These are phyloP conservation scores for Heliconius cydno DNA, from an alignment of 2,888 invertebrate genomes.

Conservation along the genomic window DNA sequence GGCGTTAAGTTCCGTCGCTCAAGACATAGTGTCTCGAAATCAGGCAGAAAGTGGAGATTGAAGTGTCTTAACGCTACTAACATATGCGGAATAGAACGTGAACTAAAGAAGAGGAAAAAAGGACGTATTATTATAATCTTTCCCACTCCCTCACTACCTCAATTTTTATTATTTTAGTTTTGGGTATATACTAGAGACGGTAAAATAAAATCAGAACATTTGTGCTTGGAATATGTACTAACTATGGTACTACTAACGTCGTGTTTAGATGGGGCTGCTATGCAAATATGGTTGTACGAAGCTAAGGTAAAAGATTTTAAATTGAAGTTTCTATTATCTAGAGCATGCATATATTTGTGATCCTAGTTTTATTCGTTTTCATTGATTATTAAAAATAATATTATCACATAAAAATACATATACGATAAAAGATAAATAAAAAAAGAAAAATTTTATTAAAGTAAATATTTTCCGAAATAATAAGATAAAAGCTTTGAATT, in stretches of 20 bases:
- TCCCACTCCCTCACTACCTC: too few relatives aligned
- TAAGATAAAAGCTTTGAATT: background rate
- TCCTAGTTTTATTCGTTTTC: background rate
- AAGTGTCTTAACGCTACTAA: background rate
- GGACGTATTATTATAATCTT: too few relatives aligned
- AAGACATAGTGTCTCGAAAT: background rate
- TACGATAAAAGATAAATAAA: too few relatives aligned
- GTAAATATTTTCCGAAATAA: background rate
- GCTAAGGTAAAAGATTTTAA: too few relatives aligned
- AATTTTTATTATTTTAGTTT: slow-evolving; percentile 30
- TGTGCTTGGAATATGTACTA: slow-evolving; percentile 42
- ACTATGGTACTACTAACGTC: slow-evolving; percentile 31
- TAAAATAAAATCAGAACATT: slow-evolving; percentile 40
- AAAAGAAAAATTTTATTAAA: too few relatives aligned
- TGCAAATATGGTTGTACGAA: slow-evolving; percentile 43
- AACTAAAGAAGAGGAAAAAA: too few relatives aligned
- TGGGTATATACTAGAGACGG: slow-evolving; percentile 45
- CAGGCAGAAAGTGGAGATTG: background rate
- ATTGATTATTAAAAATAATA: background rate
- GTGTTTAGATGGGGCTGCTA: slow-evolving; percentile 30
- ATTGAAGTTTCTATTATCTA: background rate
- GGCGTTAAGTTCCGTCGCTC: background rate
- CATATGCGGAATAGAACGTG: too few relatives aligned
- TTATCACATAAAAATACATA: background rate
- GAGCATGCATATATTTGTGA: background rate